Percentiles rank a stretch among this genome's conserved stretches.
Conservation (phyloP, 2,888 invertebrate species). For the Fragum fragum region DNA sequence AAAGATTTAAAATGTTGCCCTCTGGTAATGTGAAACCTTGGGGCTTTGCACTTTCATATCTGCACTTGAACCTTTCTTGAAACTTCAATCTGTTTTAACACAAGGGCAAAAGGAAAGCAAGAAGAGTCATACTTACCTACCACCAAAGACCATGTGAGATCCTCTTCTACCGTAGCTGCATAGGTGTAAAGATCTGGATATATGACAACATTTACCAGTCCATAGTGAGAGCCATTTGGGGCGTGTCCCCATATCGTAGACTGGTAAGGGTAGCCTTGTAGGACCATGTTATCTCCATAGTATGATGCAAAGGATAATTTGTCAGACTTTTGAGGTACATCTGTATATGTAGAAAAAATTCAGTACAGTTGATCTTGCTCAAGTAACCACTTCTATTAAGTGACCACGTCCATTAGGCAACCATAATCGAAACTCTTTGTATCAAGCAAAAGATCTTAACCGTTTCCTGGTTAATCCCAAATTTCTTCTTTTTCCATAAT, state of each 20-base stretch:
- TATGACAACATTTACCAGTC: conserved; percentile 3
- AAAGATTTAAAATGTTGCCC: too few relatives aligned
- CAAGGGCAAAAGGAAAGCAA: neutral
- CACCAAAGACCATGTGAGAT: conserved; percentile 18
- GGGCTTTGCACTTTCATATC: too few relatives aligned
- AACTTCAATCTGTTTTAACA: too few relatives aligned
- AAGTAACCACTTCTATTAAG: too few relatives aligned
- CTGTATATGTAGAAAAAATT: neutral
- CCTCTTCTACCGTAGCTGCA: neutral
- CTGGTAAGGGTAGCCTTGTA: conserved; percentile 72
- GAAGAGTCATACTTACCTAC: conserved; percentile 7
- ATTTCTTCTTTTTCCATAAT: too few relatives aligned
- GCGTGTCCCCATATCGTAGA: conserved; percentile 78
- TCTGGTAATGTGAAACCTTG: too few relatives aligned
- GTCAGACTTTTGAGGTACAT: neutral
- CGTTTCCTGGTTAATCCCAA: too few relatives aligned
- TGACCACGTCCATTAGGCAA: too few relatives aligned
- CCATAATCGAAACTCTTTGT: too few relatives aligned
- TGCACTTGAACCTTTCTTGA: too few relatives aligned
- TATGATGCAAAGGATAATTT: conserved; percentile 62
- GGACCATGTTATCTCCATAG: conserved; percentile 79
- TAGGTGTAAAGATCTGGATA: neutral
- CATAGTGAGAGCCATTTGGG: conserved; percentile 21
- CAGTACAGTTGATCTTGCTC: too few relatives aligned
- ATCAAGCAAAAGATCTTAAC: too few relatives aligned